A percentile compares a stretch with the other conserved stretches of the same genome.
Conservation (phyloP, 1,140 invertebrate species). For the Oreohelix idahoensis region DNA sequence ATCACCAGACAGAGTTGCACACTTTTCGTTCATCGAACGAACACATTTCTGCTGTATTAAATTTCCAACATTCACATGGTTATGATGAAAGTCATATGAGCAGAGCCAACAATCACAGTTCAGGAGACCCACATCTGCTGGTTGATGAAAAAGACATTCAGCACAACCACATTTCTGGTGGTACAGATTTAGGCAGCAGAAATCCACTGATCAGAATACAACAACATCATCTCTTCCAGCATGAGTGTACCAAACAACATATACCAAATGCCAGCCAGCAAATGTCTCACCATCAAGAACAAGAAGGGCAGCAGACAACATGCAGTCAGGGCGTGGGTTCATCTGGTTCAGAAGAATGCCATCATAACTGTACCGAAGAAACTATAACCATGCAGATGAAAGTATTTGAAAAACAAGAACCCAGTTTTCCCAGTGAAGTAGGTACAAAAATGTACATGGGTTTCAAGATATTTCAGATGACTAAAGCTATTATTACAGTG, state of each 20-base stretch:
- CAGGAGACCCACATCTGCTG: no score
- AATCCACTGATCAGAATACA: no score
- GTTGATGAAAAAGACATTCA: no score
- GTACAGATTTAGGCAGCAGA: no score
- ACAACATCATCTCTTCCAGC: no score
- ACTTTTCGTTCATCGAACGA: background rate
- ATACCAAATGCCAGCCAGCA: background rate
- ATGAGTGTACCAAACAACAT: background rate
- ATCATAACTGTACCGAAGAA: background rate
- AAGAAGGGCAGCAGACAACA: background rate
- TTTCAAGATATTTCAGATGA: no score
- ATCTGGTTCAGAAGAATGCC: conserved; percentile 3
- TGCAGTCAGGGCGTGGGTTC: background rate
- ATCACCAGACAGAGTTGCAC: background rate
- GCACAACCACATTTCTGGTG: no score
- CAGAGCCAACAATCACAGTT: no score
- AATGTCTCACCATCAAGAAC: background rate
- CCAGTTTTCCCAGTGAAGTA: background rate
- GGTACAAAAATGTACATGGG: no score
- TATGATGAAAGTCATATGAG: no score
- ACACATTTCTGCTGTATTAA: background rate
- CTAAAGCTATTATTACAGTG: no score
- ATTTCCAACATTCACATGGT: no score
- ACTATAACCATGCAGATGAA: conserved; percentile 23
- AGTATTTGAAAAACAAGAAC: background rate